Evolutionary conservation across 2,113 vertebrate genomes (phyloP), one percentile per base, ranked within the genome.

Genomic region (Catagonus wagneri): DNA sequence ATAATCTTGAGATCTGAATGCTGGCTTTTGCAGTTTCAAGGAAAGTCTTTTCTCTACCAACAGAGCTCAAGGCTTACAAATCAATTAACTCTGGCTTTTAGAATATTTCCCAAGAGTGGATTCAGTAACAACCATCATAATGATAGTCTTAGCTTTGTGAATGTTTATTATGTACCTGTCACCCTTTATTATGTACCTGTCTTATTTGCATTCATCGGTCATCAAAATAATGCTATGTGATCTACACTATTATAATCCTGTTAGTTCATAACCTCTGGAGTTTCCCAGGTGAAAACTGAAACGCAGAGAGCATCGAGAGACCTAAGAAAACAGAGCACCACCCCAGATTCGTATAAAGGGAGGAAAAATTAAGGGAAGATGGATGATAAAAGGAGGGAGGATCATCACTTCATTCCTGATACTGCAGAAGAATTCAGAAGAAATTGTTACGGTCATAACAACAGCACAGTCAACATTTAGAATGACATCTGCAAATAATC

Each of bases 391-490:
- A 86, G 16, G 19, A 54, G 34, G 15, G 3, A 52, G 3, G 12
- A 36, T 1, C 2, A 36, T 17, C 5, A 60, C 25, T 54, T 7
- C 32, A n/a, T 39, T 52, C 32, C 25, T 22, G 56, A 80, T 17
- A 78, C 0, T 36, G 1, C 14, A 60, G 3, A 25, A 63, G 52
- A 78, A 80, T 66, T 69, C 39, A n/a, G 34, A 27, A 72, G 32
- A 25, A 84, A 60, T 7, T 66, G 8, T 20, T 44, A 44, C 23
- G 2, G 34, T 34, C 23, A 39, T 39, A 56, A 54, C 3, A 89
- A 34, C 0, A 23, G 4, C 12, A 54, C 1, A 15, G 32, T 10
- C 6, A 22, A 68, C 12, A 25, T 9, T 3, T 8, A 16, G 36
- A 36, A 63, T 3, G 11, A 13, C 9, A 58, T 78, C 39, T 81